These are phyloP conservation scores for Ectemnius continuus DNA, from an alignment of 2,888 invertebrate species.

Conservation along the genomic window DNA sequence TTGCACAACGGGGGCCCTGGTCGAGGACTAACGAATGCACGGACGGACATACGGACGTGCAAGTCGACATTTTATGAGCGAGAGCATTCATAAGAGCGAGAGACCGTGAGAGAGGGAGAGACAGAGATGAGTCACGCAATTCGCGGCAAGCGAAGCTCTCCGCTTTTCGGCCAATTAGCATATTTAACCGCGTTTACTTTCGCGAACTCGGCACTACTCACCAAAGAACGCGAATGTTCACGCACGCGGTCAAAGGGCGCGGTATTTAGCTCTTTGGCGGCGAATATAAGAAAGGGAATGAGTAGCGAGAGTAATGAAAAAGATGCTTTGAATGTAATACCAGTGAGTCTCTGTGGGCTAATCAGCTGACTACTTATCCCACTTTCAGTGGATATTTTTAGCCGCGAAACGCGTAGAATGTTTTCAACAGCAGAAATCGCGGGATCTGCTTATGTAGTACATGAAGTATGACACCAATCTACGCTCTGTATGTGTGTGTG, in stretches of 20 bases:
- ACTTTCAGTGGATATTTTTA: too few relatives aligned
- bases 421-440: too few relatives aligned
- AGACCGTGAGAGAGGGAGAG: not conserved
- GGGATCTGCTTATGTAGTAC: constrained; percentile 3
- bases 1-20: not conserved
- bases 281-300: too few relatives aligned
- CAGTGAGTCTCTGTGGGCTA: too few relatives aligned
- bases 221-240: constrained; percentile 10
- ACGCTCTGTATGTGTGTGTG: too few relatives aligned
- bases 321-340: too few relatives aligned
- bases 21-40: too few relatives aligned
- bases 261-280: not conserved
- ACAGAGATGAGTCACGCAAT: not conserved
- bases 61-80: too few relatives aligned
- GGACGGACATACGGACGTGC: too few relatives aligned
- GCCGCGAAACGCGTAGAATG: too few relatives aligned
- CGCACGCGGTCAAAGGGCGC: not conserved
- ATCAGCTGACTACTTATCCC: too few relatives aligned
- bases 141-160: not conserved
- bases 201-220: constrained; percentile 21
- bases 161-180: constrained; percentile 29
- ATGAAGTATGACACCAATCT: not conserved
- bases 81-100: not conserved
- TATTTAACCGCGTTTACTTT: constrained; percentile 7
- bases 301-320: too few relatives aligned